These are phyloP conservation scores for Caiman crocodilus DNA, from an alignment of 2,797 vertebrate species.

Conservation along the genomic window DNA sequence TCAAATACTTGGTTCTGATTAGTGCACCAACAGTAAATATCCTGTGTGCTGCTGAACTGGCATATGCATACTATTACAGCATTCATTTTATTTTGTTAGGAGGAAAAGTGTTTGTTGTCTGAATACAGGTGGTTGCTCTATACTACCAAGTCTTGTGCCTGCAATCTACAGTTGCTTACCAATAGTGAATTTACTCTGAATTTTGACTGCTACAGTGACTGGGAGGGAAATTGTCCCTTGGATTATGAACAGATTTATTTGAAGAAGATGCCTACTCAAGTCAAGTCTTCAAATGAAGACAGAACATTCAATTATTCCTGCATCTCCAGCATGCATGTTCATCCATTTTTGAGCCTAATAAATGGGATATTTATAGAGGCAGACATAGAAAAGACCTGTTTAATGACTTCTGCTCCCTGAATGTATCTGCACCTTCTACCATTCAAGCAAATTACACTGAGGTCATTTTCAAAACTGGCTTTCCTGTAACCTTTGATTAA, in stretches of 20 bases:
- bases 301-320: accelerated
- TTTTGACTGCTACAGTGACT: neutral
- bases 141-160: neutral
- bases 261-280: neutral
- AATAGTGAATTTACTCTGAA: no score
- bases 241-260: neutral
- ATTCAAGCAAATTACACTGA: neutral
- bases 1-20: no score
- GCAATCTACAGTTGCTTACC: neutral
- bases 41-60: accelerated
- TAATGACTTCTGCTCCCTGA: neutral
- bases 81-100: accelerated
- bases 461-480: neutral
- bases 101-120: neutral
- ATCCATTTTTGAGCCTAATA: accelerated
- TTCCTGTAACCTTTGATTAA: neutral
- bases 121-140: neutral
- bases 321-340: accelerated
- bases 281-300: no score
- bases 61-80: accelerated
- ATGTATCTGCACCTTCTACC: neutral
- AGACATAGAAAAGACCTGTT: accelerated
- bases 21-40: accelerated
- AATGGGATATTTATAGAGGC: neutral
- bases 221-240: neutral